A percentile compares a stretch with the other conserved stretches of the same genome.
Conservation (phyloP, 2,888 invertebrate species). For the Polydrusus cervinus region DNA sequence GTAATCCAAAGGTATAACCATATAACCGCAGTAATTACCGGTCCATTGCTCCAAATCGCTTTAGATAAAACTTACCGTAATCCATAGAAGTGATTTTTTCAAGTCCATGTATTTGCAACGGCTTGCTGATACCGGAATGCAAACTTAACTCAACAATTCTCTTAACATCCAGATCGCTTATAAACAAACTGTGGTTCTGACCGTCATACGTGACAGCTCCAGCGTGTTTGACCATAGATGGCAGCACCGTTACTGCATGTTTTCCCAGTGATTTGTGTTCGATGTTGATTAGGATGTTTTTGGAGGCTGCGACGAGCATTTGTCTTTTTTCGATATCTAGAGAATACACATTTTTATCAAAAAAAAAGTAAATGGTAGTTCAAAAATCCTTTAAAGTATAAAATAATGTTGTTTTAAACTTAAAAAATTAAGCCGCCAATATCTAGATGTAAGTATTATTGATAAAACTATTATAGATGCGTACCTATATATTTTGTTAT, state of each 20-base stretch:
- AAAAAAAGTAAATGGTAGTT: too few relatives aligned
- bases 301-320: slow-evolving; percentile 76
- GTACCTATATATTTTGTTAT: too few relatives aligned
- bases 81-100: slow-evolving; percentile 75
- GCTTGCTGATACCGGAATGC: slow-evolving; percentile 59
- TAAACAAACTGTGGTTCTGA: slow-evolving; percentile 72
- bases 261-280: slow-evolving; percentile 81
- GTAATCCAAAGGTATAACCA: too few relatives aligned
- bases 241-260: slow-evolving; percentile 73
- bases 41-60: too few relatives aligned
- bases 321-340: slow-evolving; percentile 70
- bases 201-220: slow-evolving; percentile 77
- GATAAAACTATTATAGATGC: too few relatives aligned
- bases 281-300: slow-evolving; percentile 75
- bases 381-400: too few relatives aligned
- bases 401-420: too few relatives aligned
- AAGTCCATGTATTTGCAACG: slow-evolving; percentile 70
- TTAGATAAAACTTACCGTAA: slow-evolving; percentile 71
- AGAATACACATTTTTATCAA: too few relatives aligned
- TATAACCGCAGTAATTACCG: too few relatives aligned
- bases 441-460: too few relatives aligned
- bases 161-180: slow-evolving; percentile 73
- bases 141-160: slow-evolving; percentile 71
- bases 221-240: slow-evolving; percentile 72
- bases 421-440: too few relatives aligned